Conservation (phyloP, 2,888 invertebrate genomes). For the Scaptomyza flava region DNA sequence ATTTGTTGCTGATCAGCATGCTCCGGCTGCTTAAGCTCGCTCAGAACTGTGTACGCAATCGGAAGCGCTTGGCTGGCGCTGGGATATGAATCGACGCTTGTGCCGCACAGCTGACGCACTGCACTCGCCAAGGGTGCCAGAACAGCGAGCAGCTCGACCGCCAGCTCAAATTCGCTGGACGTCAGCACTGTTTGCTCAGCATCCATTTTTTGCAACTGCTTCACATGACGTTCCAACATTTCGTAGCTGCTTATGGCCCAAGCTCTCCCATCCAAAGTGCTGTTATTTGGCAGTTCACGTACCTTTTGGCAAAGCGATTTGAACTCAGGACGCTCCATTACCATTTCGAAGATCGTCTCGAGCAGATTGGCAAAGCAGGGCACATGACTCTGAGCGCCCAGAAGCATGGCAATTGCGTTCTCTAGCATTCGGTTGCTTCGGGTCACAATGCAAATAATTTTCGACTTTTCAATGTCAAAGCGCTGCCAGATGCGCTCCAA, state of each 20-base stretch:
- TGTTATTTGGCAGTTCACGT: slow-evolving; percentile 16
- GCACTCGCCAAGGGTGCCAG: slow-evolving; percentile 47
- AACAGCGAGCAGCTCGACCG: slow-evolving; percentile 35
- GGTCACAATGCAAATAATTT: slow-evolving; percentile 48
- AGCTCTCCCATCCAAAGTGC: slow-evolving; percentile 15
- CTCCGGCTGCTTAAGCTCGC: slow-evolving; percentile 42
- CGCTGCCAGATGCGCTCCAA: slow-evolving; percentile 47
- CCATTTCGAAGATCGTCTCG: slow-evolving; percentile 27
- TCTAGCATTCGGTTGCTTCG: slow-evolving; percentile 35
- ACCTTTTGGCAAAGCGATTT: slow-evolving; percentile 37
- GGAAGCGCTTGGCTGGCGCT: slow-evolving; percentile 51
- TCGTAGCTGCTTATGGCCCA: slow-evolving; percentile 37
- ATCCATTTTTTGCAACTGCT: slow-evolving; percentile 13
- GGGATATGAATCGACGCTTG: slow-evolving; percentile 19
- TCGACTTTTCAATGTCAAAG: slow-evolving; percentile 53
- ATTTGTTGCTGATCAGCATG: slow-evolving; percentile 26
- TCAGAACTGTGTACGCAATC: slow-evolving; percentile 46
- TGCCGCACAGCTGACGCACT: slow-evolving; percentile 42
- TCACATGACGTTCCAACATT: slow-evolving; percentile 42
- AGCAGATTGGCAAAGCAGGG: slow-evolving; percentile 52
- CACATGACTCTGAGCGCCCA: slow-evolving; percentile 48
- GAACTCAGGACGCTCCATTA: slow-evolving; percentile 39
- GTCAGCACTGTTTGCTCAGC: slow-evolving; percentile 5
- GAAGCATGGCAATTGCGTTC: slow-evolving; percentile 24
- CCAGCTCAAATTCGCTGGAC: slow-evolving; percentile 29